phyloP scores from a whole-genome alignment of 1,140 invertebrate species.

The Macrobrachium nipponense region DNA sequence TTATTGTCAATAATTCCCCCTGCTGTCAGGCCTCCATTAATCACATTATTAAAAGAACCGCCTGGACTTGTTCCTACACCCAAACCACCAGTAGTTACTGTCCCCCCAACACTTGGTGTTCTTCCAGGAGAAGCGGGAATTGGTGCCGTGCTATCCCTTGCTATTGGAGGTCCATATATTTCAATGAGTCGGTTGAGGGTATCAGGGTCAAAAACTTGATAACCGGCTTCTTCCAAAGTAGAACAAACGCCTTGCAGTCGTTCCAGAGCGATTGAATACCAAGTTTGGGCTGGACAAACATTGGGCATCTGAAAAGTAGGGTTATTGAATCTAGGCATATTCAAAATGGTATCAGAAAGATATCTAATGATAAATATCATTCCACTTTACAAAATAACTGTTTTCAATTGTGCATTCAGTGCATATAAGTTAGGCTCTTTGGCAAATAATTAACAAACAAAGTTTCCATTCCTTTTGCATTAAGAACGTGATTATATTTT shows the following conservation, averaged over 20 bases:
- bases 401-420: too few relatives aligned
- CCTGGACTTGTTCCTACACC: background rate
- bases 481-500: too few relatives aligned
- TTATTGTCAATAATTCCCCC: too few relatives aligned
- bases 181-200: conserved; percentile 13
- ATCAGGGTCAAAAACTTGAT: conserved; percentile 50
- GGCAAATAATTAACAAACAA: too few relatives aligned
- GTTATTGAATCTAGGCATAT: background rate
- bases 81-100: background rate
- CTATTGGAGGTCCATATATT: conserved; percentile 40
- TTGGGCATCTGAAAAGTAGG: conserved; percentile 3
- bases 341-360: background rate
- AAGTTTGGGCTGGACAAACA: conserved; percentile 44
- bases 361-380: background rate
- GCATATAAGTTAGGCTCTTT: too few relatives aligned
- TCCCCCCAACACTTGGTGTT: background rate
- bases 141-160: conserved; percentile 37
- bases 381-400: too few relatives aligned
- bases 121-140: background rate
- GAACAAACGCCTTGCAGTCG: conserved; percentile 44
- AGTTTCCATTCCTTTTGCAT: too few relatives aligned
- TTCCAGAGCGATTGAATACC: conserved; percentile 48
- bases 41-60: background rate
- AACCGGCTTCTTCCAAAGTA: conserved; percentile 48
- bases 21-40: too few relatives aligned